Percentiles rank a stretch among this genome's conserved stretches.
Conservation (phyloP, 2,113 vertebrate species). For the Trematomus loennbergii region DNA sequence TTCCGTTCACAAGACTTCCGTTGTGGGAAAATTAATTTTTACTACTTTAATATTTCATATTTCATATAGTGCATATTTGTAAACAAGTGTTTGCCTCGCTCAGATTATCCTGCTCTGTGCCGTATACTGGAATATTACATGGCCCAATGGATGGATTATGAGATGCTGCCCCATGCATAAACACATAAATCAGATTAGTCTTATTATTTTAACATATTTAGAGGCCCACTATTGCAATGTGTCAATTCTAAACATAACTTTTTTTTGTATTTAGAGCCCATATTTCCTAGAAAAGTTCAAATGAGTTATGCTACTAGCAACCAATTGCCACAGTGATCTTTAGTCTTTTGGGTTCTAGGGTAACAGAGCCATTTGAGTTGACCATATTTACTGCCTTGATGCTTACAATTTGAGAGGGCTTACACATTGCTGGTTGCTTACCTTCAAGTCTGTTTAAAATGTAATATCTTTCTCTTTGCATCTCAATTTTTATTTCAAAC, state of each 20-base stretch:
- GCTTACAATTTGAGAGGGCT: neutral
- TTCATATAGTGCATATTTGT: no score
- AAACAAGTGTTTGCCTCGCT: no score
- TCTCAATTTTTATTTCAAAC: neutral
- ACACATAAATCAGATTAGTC: no score
- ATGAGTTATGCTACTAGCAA: neutral
- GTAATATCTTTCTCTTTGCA: neutral
- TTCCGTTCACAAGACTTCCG: no score
- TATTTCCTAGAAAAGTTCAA: neutral
- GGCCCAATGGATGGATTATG: no score
- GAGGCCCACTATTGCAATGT: neutral
- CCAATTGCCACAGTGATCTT: neutral
- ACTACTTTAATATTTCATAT: no score
- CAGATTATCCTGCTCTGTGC: no score
- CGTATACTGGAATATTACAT: no score
- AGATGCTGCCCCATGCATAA: no score
- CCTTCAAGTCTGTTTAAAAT: neutral
- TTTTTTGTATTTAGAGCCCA: neutral
- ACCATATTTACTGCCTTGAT: neutral
- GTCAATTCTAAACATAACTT: neutral
- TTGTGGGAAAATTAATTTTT: no score
- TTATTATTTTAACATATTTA: neutral
- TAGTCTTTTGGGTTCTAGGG: neutral
- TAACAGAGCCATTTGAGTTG: neutral
- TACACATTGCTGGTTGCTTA: neutral